Conservation (phyloP, 2,113 vertebrate genomes). For the Tricholaema leucomelas region DNA sequence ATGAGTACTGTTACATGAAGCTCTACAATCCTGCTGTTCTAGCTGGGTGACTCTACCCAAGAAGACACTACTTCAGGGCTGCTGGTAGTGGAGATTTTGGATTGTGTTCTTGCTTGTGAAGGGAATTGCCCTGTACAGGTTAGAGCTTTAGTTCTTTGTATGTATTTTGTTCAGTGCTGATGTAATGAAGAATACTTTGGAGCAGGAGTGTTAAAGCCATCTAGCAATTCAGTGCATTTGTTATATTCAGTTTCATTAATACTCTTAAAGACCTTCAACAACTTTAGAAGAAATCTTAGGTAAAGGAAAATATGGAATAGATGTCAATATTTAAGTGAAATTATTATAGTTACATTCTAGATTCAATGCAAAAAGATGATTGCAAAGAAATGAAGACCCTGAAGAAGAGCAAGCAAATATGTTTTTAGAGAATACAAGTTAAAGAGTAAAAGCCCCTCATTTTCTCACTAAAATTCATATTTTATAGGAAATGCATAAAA, state of each 20-base stretch:
- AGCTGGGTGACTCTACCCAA: not conserved
- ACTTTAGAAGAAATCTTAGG: not conserved
- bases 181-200: not conserved
- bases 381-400: not conserved
- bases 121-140: not conserved
- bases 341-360: not conserved
- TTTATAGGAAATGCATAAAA: not conserved
- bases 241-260: not conserved
- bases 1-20: not conserved
- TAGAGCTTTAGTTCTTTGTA: not conserved
- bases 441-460: rapidly evolving
- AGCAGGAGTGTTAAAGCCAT: not conserved
- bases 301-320: not conserved
- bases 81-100: not conserved
- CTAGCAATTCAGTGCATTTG: not conserved
- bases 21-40: not conserved
- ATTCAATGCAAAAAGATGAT: not conserved
- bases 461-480: not conserved
- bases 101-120: not conserved
- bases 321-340: not conserved
- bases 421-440: not conserved
- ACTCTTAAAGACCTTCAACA: not conserved
- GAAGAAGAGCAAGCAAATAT: not conserved
- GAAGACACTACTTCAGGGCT: not conserved
- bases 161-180: not conserved